A percentile compares a stretch with the other conserved stretches of the same genome.
These are phyloP conservation scores for Chloromyia formosa DNA, from an alignment of 2,888 invertebrate genomes.

Conservation along the genomic window DNA sequence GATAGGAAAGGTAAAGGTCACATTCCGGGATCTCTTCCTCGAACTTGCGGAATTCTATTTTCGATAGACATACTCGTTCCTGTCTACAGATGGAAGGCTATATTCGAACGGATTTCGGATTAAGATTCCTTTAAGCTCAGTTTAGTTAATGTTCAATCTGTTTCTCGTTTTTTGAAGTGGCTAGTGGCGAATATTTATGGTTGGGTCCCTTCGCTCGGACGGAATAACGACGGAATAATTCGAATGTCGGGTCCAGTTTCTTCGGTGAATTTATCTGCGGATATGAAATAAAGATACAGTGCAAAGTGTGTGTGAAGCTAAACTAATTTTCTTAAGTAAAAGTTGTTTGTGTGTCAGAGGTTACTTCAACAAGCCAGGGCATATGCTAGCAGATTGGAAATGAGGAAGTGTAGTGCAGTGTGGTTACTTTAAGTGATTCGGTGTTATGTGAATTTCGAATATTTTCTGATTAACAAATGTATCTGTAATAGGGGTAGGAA, in stretches of 20 bases:
- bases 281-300: slow-evolving; percentile 18
- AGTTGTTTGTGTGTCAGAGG: background rate
- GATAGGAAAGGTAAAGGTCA: slow-evolving; percentile 9
- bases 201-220: background rate
- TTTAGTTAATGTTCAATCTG: background rate
- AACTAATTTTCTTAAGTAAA: slow-evolving; percentile 37
- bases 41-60: background rate
- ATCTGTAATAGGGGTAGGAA: background rate
- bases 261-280: slow-evolving; percentile 5
- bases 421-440: background rate
- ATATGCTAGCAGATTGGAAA: too few relatives aligned
- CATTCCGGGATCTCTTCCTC: background rate
- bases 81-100: background rate
- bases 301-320: slow-evolving; percentile 3
- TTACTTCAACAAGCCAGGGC: too few relatives aligned
- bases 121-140: background rate
- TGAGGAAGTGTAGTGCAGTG: background rate
- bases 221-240: background rate
- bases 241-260: background rate
- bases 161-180: background rate
- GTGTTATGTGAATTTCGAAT: background rate
- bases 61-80: background rate
- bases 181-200: background rate
- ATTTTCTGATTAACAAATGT: slow-evolving; percentile 22
- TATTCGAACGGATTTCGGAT: background rate